Conservation (phyloP, 2,888 invertebrate species). For the Cerastis rubricosa region DNA sequence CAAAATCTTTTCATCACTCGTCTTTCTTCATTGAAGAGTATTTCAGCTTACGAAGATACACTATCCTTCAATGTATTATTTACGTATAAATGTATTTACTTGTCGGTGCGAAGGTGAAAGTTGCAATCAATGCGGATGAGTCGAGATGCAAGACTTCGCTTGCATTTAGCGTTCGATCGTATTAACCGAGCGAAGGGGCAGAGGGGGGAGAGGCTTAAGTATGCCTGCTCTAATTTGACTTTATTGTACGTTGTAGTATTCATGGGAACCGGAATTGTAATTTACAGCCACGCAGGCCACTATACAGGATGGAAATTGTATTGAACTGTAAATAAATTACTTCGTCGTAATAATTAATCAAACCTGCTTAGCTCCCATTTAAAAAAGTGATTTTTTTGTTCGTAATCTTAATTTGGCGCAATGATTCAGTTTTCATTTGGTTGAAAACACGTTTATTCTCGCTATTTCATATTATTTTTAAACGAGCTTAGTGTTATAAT, state of each 20-base stretch:
- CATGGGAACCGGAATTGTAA: constrained; percentile 25
- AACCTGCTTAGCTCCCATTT: neutral
- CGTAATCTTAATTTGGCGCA: neutral
- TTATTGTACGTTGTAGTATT: neutral
- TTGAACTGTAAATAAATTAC: neutral
- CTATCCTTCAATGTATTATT: constrained; percentile 1
- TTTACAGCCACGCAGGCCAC: neutral
- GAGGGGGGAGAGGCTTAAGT: neutral
- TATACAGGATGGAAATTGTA: no score
- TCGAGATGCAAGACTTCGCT: constrained; percentile 28
- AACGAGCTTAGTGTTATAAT: neutral
- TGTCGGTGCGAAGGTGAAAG: constrained; percentile 67
- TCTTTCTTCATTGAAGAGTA: neutral
- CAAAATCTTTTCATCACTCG: neutral
- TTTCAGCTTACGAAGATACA: neutral
- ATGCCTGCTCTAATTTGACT: constrained; percentile 28
- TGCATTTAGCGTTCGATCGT: constrained; percentile 31
- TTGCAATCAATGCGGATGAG: constrained; percentile 58
- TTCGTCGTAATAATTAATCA: neutral
- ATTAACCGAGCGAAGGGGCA: neutral
- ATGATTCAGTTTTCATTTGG: neutral
- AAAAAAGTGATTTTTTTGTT: no score
- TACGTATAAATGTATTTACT: constrained; percentile 7
- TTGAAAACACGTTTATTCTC: no score
- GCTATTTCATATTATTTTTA: neutral